These are phyloP conservation scores for Plebejus anna DNA, from an alignment of 2,888 invertebrate genomes.

Conservation along the genomic window DNA sequence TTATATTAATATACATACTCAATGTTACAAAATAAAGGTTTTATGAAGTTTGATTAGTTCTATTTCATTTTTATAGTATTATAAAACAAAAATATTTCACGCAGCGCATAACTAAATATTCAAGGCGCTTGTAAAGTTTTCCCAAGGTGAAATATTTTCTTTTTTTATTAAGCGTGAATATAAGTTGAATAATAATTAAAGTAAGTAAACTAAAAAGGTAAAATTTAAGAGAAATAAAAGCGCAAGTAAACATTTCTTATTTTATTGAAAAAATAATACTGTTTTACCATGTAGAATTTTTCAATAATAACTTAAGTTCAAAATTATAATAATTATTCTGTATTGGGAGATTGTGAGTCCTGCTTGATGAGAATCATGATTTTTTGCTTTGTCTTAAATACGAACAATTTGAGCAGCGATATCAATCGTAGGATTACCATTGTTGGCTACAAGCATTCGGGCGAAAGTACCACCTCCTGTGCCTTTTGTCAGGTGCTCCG, in stretches of 20 bases:
- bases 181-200: too few relatives aligned
- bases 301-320: too few relatives aligned
- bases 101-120: background rate
- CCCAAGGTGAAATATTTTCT: background rate
- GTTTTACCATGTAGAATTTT: too few relatives aligned
- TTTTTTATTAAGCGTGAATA: too few relatives aligned
- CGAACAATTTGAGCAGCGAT: constrained; percentile 67
- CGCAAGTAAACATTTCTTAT: background rate
- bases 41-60: background rate
- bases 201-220: too few relatives aligned
- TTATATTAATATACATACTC: background rate
- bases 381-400: constrained; percentile 45
- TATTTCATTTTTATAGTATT: background rate
- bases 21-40: background rate
- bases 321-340: background rate
- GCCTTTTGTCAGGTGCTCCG: constrained; percentile 89
- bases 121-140: background rate
- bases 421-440: constrained; percentile 41
- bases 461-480: constrained; percentile 88
- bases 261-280: background rate
- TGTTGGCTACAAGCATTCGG: constrained; percentile 79
- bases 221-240: background rate
- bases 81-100: too few relatives aligned
- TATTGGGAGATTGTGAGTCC: background rate
- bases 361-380: background rate